Percentiles rank a stretch among this genome's conserved stretches.
These are phyloP conservation scores for Leptopilina myrica DNA, from an alignment of 2,888 invertebrate species.

Conservation along the genomic window DNA sequence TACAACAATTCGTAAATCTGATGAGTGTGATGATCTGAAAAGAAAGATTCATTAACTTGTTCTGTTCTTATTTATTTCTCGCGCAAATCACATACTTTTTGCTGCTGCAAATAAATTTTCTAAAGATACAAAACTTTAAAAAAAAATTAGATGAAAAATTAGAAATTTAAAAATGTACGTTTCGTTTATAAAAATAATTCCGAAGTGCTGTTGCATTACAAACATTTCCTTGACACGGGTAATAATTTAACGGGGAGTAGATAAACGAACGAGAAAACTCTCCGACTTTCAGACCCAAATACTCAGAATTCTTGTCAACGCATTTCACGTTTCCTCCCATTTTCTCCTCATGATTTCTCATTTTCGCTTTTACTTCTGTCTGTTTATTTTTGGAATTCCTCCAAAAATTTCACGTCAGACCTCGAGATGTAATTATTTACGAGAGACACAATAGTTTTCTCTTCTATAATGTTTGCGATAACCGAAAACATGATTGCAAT, in stretches of 20 bases:
- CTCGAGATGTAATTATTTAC: not conserved
- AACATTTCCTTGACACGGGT: not conserved
- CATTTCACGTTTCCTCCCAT: conserved; percentile 10
- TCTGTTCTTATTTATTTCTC: not conserved
- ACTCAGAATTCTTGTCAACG: conserved; percentile 11
- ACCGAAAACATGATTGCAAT: not conserved
- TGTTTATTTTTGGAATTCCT: conserved; percentile 19
- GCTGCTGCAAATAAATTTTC: too few species aligned
- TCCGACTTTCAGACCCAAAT: conserved; percentile 21
- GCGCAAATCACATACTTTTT: not conserved
- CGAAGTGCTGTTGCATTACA: not conserved
- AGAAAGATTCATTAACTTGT: not conserved
- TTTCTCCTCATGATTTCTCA: not conserved
- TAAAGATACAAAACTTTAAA: too few species aligned
- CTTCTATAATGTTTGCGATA: not conserved
- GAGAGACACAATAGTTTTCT: conserved; percentile 4
- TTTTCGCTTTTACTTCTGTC: conserved; percentile 16
- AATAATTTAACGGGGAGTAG: not conserved
- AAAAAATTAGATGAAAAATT: not conserved
- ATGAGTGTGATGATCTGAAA: not conserved
- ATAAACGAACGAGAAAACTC: conserved; percentile 8
- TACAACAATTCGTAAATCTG: conserved; percentile 11
- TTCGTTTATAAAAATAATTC: not conserved
- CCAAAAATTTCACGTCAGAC: conserved; percentile 19
- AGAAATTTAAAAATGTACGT: not conserved